Percentiles rank a stretch among this genome's conserved stretches.
Evolutionary conservation across 2,888 invertebrate species (phyloP).

Genomic region (Allygus modestus): DNA sequence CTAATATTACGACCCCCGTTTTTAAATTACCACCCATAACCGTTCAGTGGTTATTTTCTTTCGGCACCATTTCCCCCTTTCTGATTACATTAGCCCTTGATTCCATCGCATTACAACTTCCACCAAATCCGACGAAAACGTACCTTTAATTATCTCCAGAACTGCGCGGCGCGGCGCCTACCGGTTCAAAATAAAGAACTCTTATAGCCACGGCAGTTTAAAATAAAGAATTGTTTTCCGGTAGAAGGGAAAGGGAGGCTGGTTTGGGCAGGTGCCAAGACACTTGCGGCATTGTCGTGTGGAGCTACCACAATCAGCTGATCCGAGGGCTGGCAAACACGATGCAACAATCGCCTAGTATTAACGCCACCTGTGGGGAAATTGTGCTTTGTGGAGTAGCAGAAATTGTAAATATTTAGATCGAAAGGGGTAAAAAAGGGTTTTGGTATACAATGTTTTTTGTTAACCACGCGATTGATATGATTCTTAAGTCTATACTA

Average conservation of each 20-base stretch:
- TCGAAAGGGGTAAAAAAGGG: neutral
- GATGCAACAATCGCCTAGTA: neutral
- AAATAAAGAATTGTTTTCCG: conserved; percentile 54
- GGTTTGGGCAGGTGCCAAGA: conserved; percentile 24
- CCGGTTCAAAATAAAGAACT: conserved; percentile 36
- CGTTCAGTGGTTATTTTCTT: too few species aligned
- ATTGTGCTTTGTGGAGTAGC: neutral
- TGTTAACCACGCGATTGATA: too few species aligned
- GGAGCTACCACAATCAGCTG: neutral
- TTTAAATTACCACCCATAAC: too few species aligned
- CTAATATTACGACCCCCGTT: too few species aligned
- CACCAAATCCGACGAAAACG: neutral
- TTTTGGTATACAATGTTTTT: neutral
- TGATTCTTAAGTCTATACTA: too few species aligned
- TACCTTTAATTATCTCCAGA: neutral
- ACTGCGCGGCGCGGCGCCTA: neutral
- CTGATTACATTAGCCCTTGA: too few species aligned
- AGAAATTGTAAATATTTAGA: neutral
- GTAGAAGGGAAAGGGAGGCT: conserved; percentile 21
- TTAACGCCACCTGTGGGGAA: neutral
- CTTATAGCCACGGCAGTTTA: conserved; percentile 23
- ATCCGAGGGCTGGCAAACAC: neutral
- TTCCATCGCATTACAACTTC: too few species aligned
- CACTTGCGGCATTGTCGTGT: conserved; percentile 20
- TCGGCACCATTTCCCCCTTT: too few species aligned